phyloP scores from a whole-genome alignment of 2,113 vertebrate genomes.

The Campylomormyrus tamandua region DNA sequence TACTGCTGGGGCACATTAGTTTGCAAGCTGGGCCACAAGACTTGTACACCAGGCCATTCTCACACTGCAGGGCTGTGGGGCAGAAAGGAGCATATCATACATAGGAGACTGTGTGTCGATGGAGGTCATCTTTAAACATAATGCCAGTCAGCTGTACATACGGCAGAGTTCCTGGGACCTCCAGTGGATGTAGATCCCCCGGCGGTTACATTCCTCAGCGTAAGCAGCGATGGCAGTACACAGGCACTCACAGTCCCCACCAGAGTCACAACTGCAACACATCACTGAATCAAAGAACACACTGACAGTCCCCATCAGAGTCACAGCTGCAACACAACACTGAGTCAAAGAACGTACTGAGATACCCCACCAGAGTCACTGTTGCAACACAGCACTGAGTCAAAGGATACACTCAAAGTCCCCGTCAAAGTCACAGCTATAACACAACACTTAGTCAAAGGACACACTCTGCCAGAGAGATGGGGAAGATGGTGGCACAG shows the following conservation, averaged over 20 bases:
- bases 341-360: not conserved
- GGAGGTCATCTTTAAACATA: not conserved
- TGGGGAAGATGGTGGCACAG: too few species aligned
- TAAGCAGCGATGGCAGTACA: constrained; percentile 81
- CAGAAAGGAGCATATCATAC: not conserved
- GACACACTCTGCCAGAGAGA: not conserved
- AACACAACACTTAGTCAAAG: not conserved
- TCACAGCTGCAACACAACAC: too few species aligned
- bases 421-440: not conserved
- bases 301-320: too few species aligned
- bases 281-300: not conserved
- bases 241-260: constrained; percentile 70
- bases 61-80: constrained; percentile 78
- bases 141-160: constrained; percentile 44
- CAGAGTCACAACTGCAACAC: not conserved
- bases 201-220: constrained; percentile 69
- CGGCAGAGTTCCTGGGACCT: constrained; percentile 83
- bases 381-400: not conserved
- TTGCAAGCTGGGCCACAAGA: constrained; percentile 73
- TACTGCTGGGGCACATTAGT: constrained; percentile 54
- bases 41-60: constrained; percentile 70
- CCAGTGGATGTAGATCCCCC: constrained; percentile 69
- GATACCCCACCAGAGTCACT: not conserved
- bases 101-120: not conserved
- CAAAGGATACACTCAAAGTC: not conserved